Percentiles rank a stretch among this genome's conserved stretches.
phyloP scores from a whole-genome alignment of 2,797 vertebrate genomes.

The Capromys pilorides region DNA sequence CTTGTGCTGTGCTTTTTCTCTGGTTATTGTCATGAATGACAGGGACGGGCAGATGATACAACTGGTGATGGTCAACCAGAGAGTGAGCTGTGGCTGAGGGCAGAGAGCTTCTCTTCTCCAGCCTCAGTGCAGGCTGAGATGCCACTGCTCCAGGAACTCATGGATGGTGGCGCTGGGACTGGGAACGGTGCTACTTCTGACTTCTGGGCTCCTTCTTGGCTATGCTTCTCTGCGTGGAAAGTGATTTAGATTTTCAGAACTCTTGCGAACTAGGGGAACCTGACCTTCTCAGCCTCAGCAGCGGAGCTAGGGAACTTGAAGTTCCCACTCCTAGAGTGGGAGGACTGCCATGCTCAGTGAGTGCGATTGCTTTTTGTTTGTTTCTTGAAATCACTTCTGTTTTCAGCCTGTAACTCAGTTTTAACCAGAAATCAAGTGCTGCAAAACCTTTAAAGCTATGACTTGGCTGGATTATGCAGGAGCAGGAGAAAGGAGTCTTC shows the following conservation, averaged over 20 bases:
- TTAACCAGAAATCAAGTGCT: background rate
- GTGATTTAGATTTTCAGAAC: background rate
- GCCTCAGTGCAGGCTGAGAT: background rate
- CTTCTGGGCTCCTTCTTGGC: background rate
- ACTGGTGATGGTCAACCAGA: background rate
- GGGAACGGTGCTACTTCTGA: accelerated
- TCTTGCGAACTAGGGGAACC: background rate
- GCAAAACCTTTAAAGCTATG: background rate
- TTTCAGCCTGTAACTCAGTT: background rate
- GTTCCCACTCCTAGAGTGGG: background rate
- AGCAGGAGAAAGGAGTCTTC: background rate
- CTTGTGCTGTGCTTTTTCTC: background rate
- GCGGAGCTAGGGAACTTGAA: background rate
- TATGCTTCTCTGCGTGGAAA: background rate
- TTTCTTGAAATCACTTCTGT: background rate
- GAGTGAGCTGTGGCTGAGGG: background rate
- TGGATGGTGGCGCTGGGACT: accelerated
- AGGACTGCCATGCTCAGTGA: background rate
- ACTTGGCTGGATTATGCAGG: background rate
- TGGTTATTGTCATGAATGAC: background rate
- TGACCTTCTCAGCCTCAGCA: background rate
- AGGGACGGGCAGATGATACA: background rate
- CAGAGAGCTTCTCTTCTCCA: background rate
- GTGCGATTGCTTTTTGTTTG: background rate
- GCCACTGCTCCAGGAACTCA: no score